These are phyloP conservation scores for Callorhinus ursinus DNA, from an alignment of 2,113 vertebrate species.

Conservation along the genomic window DNA sequence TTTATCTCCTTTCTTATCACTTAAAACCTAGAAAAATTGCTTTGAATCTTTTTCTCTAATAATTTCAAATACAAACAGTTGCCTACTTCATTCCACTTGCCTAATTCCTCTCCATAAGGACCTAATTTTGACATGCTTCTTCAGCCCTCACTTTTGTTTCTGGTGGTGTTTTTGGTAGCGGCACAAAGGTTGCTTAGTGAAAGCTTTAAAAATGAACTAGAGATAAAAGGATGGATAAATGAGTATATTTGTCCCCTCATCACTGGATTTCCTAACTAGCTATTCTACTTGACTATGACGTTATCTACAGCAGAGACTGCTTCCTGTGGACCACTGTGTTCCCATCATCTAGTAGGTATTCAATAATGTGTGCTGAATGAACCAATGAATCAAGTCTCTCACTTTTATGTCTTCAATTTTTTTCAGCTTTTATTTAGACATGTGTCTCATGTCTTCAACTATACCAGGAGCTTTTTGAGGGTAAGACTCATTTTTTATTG, in stretches of 20 bases:
- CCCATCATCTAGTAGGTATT: not conserved
- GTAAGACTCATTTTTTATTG: not conserved
- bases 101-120: not conserved
- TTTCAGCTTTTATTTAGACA: not conserved
- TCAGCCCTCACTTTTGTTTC: not conserved
- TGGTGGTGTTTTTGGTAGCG: not conserved
- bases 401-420: not conserved
- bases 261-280: not conserved
- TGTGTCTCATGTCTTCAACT: not conserved
- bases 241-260: not conserved
- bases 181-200: not conserved
- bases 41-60: constrained; percentile 13
- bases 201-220: not conserved
- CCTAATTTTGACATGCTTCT: not conserved
- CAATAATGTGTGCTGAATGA: not conserved
- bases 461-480: not conserved
- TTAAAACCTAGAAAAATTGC: not conserved
- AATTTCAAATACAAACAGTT: not conserved
- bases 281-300: not conserved
- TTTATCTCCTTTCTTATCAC: not conserved
- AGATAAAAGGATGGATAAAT: not conserved
- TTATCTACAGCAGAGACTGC: not conserved
- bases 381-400: not conserved
- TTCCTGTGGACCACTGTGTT: not conserved
- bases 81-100: not conserved